These are phyloP conservation scores for Mustela lutreola DNA, from an alignment of 2,113 vertebrate genomes.

Conservation along the genomic window DNA sequence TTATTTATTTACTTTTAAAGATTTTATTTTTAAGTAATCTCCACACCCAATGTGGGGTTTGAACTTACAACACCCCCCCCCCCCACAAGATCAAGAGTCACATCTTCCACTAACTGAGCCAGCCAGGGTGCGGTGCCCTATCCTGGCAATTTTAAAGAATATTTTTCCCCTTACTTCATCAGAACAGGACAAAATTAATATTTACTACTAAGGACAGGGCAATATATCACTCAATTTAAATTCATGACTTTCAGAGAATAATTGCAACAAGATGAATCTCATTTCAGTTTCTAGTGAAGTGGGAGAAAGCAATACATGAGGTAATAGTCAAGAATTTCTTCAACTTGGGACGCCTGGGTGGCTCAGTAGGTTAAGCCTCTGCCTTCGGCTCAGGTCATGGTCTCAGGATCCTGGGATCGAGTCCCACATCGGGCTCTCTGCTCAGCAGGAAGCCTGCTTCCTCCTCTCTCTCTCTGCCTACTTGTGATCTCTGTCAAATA, in stretches of 20 bases:
- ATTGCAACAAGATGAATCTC: constrained; percentile 16
- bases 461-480: too few relatives aligned
- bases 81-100: neutral
- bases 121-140: neutral
- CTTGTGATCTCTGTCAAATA: too few relatives aligned
- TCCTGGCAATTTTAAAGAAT: neutral
- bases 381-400: too few relatives aligned
- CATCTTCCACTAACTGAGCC: neutral
- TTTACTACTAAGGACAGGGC: constrained; percentile 22
- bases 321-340: neutral
- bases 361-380: too few relatives aligned
- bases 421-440: too few relatives aligned
- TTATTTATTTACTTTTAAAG: neutral
- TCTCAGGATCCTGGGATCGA: too few relatives aligned
- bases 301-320: neutral
- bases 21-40: neutral
- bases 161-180: neutral
- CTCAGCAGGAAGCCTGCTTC: too few relatives aligned
- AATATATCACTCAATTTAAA: constrained; percentile 50
- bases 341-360: neutral
- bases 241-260: constrained; percentile 55
- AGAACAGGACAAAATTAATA: constrained; percentile 24
- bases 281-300: constrained; percentile 40
- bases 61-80: neutral
- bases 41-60: neutral